phyloP scores from a whole-genome alignment of 2,888 invertebrate genomes.

The Polyommatus iphigenia region DNA sequence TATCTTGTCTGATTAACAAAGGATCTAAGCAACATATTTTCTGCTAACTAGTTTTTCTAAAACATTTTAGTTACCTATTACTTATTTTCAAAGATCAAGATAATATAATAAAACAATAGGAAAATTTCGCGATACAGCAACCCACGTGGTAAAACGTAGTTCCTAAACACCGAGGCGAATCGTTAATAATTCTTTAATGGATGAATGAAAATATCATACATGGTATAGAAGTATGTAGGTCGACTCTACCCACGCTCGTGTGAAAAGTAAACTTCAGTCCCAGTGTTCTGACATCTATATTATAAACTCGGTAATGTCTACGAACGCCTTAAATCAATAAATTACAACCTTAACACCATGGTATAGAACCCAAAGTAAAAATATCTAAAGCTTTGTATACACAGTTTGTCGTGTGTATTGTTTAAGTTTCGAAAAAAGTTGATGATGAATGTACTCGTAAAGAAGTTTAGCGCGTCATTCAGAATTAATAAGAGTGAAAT shows the following conservation, averaged over 20 bases:
- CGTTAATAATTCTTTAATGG: conserved; percentile 1
- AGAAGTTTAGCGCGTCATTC: background rate
- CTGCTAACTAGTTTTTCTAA: background rate
- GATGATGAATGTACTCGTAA: background rate
- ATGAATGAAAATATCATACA: conserved; percentile 28
- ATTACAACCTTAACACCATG: conserved; percentile 46
- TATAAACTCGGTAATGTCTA: conserved; percentile 43
- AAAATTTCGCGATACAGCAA: background rate
- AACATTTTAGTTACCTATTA: background rate
- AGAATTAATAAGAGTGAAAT: background rate
- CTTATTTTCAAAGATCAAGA: background rate
- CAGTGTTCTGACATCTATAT: conserved; percentile 64
- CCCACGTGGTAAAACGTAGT: conserved; percentile 7
- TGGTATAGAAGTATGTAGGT: conserved; percentile 49
- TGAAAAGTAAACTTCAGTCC: conserved; percentile 67
- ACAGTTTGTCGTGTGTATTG: conserved; percentile 66
- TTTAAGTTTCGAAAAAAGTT: conserved; percentile 43
- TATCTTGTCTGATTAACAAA: no score
- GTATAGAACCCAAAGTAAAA: conserved; percentile 46
- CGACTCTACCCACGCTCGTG: conserved; percentile 49
- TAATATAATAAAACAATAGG: background rate
- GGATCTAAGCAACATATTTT: no score
- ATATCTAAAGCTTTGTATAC: conserved; percentile 41
- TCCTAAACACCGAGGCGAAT: conserved; percentile 21
- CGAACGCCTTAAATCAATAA: conserved; percentile 41